Evolutionary conservation across 2,113 vertebrate genomes (phyloP), one percentile per base, ranked within the genome.

Genomic region (Typhlomys cinereus): DNA sequence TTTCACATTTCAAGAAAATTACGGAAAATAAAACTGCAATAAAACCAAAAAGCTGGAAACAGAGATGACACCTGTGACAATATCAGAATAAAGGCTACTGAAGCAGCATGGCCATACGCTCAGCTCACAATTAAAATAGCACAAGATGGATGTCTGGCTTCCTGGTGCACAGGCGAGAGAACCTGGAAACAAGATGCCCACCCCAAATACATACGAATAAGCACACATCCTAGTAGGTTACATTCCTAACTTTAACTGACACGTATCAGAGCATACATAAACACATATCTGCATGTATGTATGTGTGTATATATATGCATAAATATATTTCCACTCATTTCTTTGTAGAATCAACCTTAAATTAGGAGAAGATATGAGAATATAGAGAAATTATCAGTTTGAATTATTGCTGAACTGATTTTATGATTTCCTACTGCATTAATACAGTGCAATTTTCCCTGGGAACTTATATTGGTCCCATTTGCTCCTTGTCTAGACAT

Each of bases 11-110:
- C 96, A 92, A 95, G 94, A 98, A 98, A 98, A 98, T 98, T 96
- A 97, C 92, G 96, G 97, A 98, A 98, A 98, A 97, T 96, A 95
- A 97, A 97, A 97, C 95, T 81, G 94, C 95, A 98, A 95, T 98
- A 97, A 98, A 98, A 96, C 95, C 97, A 97, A 98, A 98, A 98
- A 97, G 91, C 96, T 97, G 97, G 96, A 98, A 98, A 98, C 87
- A 91, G 92, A 96, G 94, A 97, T 92, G 97, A 96, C 96, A 97
- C 94, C 90, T 93, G 96, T 96, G 97, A 95, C 95, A 97, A 97
- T 95, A 94, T 97, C 98, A 94, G 97, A 97, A 98, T n/a, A 94
- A 89, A 96, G 88, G 95, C 94, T 79, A 67, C 71, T 89, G 94
- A 88, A 93, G 91, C 57, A 12, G 0, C 94, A 92, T 92, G 96